Evolutionary conservation across 2,113 vertebrate genomes (phyloP), one percentile per base, ranked within the genome.

Genomic region (Erythrocercus mccallii): DNA sequence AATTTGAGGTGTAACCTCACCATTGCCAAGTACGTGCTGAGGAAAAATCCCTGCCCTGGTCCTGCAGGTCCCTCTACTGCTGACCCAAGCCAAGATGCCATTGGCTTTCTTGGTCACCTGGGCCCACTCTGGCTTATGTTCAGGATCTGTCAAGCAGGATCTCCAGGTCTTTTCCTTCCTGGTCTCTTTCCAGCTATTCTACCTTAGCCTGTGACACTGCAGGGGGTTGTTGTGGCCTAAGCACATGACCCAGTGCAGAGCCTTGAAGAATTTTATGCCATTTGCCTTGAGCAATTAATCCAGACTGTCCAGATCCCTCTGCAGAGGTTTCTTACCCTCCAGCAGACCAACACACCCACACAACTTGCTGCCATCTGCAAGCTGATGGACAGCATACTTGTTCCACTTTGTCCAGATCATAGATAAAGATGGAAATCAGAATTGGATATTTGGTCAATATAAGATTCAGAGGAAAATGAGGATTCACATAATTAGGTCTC

Each of bases 321-420:
- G 23, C 2, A 40, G n/a, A 66, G 4, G 2, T 28, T 44, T 37
- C 28, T 64, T n/a, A 8, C 20, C 8, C 6, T 68, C 6, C 4
- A 51, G 30, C 7, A 57, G 33, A 69, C 21, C 38, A 48, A n/a
- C 28, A 9, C 1, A 11, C 5, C 14, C 1, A 4, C 5, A 3
- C 9, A 54, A 7, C 9, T 38, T 35, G 2, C 6, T 45, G 33
- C 31, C 1, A 0, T 40, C 37, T 23, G 5, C 54, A 74, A 50
- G 51, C 6, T 45, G 25, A 35, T 42, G 45, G 61, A 33, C 5
- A 23, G 15, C 1, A 0, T 5, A 14, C 24, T 72, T 6, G 3
- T 24, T 50, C 5, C 5, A 4, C 5, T 4, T 66, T 3, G 1
- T 64, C 14, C 54, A 83, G 16, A 47, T 40, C 7, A 4, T 11